Conservation (phyloP, 2,888 invertebrate genomes). For the Dilophus febrilis region DNA sequence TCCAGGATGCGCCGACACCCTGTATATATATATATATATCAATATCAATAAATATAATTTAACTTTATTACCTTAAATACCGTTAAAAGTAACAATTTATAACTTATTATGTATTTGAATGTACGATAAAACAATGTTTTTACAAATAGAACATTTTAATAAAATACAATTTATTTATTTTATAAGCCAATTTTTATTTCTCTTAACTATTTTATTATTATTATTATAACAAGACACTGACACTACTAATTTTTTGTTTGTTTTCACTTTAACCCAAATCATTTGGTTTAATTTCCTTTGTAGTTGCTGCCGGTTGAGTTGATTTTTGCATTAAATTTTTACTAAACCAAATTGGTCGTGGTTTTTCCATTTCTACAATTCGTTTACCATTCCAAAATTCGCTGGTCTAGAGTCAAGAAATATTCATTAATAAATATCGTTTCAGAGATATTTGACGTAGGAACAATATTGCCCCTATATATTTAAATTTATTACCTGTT, state of each 20-base stretch:
- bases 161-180: too few species aligned
- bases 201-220: not conserved
- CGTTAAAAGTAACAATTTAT: too few species aligned
- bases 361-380: slow-evolving; percentile 71
- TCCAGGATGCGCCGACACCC: too few species aligned
- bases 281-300: slow-evolving; percentile 57
- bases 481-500: slow-evolving; percentile 25
- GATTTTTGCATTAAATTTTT: slow-evolving; percentile 65
- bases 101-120: too few species aligned
- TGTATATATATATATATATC: too few species aligned
- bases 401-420: slow-evolving; percentile 27
- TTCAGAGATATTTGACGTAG: not conserved
- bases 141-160: too few species aligned
- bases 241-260: not conserved
- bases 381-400: slow-evolving; percentile 53
- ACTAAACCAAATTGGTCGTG: slow-evolving; percentile 77
- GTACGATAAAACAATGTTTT: too few species aligned
- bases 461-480: not conserved
- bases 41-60: too few species aligned
- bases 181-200: too few species aligned
- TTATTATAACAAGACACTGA: not conserved
- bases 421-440: not conserved
- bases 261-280: slow-evolving; percentile 54
- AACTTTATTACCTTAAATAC: too few species aligned
- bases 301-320: slow-evolving; percentile 49